Conservation (phyloP, 2,797 vertebrate genomes). For the Anguilla obscura region DNA sequence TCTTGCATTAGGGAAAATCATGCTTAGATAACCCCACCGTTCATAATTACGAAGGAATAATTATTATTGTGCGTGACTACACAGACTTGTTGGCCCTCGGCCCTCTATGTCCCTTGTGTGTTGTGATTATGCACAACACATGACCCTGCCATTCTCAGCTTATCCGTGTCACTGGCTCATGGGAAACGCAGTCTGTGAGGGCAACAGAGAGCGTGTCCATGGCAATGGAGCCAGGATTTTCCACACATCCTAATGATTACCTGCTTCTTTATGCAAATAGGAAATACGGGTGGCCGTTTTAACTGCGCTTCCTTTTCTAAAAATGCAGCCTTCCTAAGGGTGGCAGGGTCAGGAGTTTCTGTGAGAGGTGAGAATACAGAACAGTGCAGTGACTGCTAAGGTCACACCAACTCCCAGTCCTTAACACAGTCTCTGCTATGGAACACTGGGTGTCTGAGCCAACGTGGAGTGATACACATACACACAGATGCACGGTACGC, state of each 20-base stretch:
- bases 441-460: neutral
- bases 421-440: neutral
- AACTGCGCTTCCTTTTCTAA: neutral
- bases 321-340: neutral
- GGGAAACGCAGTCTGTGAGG: neutral
- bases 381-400: neutral
- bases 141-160: neutral
- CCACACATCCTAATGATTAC: neutral
- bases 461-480: neutral
- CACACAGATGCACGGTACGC: too few relatives aligned
- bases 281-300: neutral
- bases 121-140: constrained; percentile 7
- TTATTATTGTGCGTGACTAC: neutral
- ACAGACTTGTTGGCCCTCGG: neutral
- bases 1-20: neutral
- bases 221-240: neutral
- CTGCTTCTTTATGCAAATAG: neutral
- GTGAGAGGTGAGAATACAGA: neutral
- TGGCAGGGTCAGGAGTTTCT: neutral
- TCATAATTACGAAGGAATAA: constrained; percentile 13
- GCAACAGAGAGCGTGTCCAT: neutral
- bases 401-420: neutral
- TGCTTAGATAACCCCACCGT: constrained; percentile 3
- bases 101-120: neutral
- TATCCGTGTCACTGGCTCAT: neutral